Base-by-base conservation (phyloP, 1,140 invertebrate species). In the Leptoteleia sp. region DNA sequence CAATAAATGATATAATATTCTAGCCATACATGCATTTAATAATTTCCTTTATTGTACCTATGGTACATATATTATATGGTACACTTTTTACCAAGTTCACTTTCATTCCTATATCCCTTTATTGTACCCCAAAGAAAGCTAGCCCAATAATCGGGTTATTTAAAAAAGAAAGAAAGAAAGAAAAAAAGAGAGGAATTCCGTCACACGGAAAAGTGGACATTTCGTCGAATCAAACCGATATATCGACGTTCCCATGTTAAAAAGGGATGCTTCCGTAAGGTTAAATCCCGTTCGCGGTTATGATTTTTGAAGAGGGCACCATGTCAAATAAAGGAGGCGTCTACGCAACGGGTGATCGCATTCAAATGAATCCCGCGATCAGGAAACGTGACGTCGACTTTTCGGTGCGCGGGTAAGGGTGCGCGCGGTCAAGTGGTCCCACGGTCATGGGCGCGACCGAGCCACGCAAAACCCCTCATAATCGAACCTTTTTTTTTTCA, bases 371-470 rank as follows among this genome's bases (percentile, higher is more conserved):
- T 27, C 27, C 25, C 43, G 64, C 57, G 73, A 62, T 64, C 38
- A 57, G 48, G 22, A 72, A 72, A 55, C 50, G 15, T 29, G 43
- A 25, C 13, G 17, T 55, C 55, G 57, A 68, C 52, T 64, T 72
- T 25, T 47, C 19, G 11, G 47, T 27, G 59, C 45, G 45, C 55
- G 48, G 31, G 54, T 37, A 38, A 27, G 47, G 43, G n/a, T n/a
- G 65, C 59, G 54, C 55, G 48, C 38, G 54, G 54, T 45, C 61
- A 67, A 59, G 47, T 65, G 65, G 52, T 78, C 75, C 75, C 75
- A 78, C 75, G 75, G 52, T 78, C 40, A 29, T 35, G n/a, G 11
- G n/a, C 43, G 42, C 27, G 37, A 38, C 7, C 15, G 17, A 6
- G 33, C 6, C n/a, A 48, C n/a, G 50, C 15, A 13, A 27, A 11